These are phyloP conservation scores for Peromyscus attwateri DNA, from an alignment of 2,797 vertebrate species.

Conservation along the genomic window DNA sequence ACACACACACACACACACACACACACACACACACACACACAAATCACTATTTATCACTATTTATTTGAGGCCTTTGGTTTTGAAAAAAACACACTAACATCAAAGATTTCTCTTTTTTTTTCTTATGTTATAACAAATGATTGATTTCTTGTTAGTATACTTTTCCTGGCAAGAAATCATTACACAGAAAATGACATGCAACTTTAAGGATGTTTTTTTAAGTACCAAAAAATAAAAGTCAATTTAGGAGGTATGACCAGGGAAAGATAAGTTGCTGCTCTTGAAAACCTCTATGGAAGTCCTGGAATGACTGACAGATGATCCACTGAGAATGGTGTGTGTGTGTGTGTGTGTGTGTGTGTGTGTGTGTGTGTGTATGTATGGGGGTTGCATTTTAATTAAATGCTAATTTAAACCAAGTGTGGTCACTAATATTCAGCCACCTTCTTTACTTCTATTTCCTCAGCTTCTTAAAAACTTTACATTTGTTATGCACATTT, in stretches of 20 bases:
- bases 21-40: not conserved
- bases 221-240: not conserved
- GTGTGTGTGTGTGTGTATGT: no score
- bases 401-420: constrained; percentile 26
- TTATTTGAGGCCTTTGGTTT: not conserved
- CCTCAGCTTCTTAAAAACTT: not conserved
- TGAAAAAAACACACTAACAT: constrained; percentile 8
- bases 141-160: not conserved
- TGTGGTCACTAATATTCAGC: not conserved
- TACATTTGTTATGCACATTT: not conserved
- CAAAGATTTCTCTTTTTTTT: not conserved
- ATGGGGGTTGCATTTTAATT: not conserved
- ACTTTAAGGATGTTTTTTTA: not conserved
- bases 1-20: not conserved
- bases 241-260: not conserved
- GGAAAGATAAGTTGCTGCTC: not conserved
- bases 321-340: not conserved
- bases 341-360: not conserved
- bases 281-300: not conserved
- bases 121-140: not conserved
- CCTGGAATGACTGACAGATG: not conserved
- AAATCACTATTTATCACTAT: not conserved
- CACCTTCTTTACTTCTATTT: constrained; percentile 5
- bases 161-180: not conserved
- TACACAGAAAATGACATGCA: not conserved